A percentile compares a stretch with the other conserved stretches of the same genome.
phyloP scores from a whole-genome alignment of 2,888 invertebrate species.

The Zhuqinia jingwanae region DNA sequence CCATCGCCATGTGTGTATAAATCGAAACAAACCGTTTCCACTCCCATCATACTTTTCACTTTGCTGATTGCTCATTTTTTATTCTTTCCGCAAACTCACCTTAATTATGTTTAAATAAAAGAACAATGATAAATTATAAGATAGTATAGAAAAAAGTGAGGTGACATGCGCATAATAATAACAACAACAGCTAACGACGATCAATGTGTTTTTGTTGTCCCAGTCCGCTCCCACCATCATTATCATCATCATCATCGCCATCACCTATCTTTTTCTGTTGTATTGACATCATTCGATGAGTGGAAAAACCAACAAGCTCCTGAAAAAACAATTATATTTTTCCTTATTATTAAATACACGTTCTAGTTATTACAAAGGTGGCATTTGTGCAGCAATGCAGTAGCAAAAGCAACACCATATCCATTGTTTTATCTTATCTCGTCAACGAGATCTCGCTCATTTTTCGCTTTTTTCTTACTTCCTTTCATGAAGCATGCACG shows the following conservation, averaged over 20 bases:
- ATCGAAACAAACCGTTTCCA: neutral
- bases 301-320: neutral
- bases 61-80: constrained; percentile 35
- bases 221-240: too few relatives aligned
- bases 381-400: too few relatives aligned
- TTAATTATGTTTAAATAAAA: constrained; percentile 33
- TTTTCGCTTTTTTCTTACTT: constrained; percentile 26
- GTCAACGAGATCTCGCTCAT: constrained; percentile 26
- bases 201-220: neutral
- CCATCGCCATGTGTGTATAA: too few relatives aligned
- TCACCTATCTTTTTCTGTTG: too few relatives aligned
- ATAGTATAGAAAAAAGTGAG: constrained; percentile 27
- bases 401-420: constrained; percentile 3
- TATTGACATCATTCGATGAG: neutral
- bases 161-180: constrained; percentile 22
- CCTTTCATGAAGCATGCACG: constrained; percentile 48
- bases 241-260: too few relatives aligned
- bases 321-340: constrained; percentile 25
- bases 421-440: constrained; percentile 57
- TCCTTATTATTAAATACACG: constrained; percentile 34
- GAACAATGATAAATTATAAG: constrained; percentile 29
- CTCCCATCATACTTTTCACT: neutral
- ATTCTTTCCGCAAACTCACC: constrained; percentile 25
- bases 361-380: constrained; percentile 12
- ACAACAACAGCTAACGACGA: neutral